These are phyloP conservation scores for Diorhabda sublineata DNA, from an alignment of 1,140 invertebrate species.

Conservation along the genomic window DNA sequence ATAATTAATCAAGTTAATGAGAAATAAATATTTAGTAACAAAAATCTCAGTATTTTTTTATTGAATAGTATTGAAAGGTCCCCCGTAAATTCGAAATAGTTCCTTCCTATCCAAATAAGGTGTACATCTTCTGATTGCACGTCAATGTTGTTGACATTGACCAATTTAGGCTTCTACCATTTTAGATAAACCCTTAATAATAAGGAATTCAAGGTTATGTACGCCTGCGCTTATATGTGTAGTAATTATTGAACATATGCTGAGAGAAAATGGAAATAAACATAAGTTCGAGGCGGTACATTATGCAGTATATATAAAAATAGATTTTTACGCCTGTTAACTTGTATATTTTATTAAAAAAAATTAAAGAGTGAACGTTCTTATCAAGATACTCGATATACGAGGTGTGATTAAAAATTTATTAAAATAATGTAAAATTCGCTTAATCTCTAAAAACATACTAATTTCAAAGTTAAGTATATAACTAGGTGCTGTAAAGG, in stretches of 20 bases:
- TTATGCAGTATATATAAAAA: neutral
- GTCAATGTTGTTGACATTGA: slow-evolving; percentile 15
- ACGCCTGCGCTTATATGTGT: neutral
- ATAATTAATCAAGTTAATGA: no score
- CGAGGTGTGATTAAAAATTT: no score
- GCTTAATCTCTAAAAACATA: no score
- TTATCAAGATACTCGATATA: no score
- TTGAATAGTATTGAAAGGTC: neutral
- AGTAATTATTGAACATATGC: neutral
- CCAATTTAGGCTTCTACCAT: slow-evolving; percentile 15
- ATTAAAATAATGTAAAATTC: no score
- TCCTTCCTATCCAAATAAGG: slow-evolving; percentile 7
- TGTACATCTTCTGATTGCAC: neutral
- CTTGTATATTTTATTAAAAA: neutral
- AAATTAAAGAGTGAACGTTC: no score
- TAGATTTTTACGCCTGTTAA: no score
- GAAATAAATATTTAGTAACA: neutral
- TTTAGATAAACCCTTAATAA: neutral
- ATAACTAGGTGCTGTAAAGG: no score
- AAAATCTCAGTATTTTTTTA: neutral
- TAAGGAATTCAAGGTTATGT: neutral
- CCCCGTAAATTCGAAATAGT: neutral
- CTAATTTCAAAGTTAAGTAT: no score
- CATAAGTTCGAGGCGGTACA: neutral
- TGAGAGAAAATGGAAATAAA: neutral